phyloP scores from a whole-genome alignment of 2,888 invertebrate genomes.

The Anaspis maculata region DNA sequence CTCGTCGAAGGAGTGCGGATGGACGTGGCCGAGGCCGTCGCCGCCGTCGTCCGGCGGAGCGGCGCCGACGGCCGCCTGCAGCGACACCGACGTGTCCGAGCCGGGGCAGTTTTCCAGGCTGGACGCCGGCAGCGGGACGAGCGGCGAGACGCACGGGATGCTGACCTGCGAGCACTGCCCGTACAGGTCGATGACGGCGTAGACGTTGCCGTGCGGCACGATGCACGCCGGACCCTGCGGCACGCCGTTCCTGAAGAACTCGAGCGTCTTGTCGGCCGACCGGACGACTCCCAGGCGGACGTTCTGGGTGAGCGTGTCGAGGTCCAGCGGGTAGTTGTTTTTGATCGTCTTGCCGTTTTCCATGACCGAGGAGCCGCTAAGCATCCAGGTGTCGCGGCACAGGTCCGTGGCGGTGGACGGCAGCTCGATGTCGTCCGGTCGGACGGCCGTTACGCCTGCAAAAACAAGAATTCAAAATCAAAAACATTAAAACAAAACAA shows the following conservation, averaged over 20 bases:
- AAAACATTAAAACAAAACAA: slow-evolving; percentile 4
- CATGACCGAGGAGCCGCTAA: slow-evolving; percentile 88
- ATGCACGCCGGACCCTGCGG: slow-evolving; percentile 81
- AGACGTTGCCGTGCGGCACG: slow-evolving; percentile 70
- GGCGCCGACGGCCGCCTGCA: slow-evolving; percentile 32
- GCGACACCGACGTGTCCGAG: slow-evolving; percentile 38
- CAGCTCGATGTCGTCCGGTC: slow-evolving; percentile 80
- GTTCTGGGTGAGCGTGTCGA: slow-evolving; percentile 72
- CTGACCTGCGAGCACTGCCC: slow-evolving; percentile 90
- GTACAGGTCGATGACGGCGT: slow-evolving; percentile 91
- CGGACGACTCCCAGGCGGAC: slow-evolving; percentile 83
- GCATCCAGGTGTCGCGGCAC: slow-evolving; percentile 84
- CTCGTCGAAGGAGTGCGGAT: slow-evolving; percentile 48
- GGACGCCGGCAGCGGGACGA: slow-evolving; percentile 28
- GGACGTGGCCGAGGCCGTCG: slow-evolving; percentile 31
- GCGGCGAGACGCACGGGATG: slow-evolving; percentile 35
- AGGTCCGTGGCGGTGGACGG: slow-evolving; percentile 89
- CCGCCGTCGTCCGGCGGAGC: slow-evolving; percentile 27
- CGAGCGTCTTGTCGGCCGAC: slow-evolving; percentile 72
- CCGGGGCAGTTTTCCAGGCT: slow-evolving; percentile 29
- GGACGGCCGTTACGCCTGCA: slow-evolving; percentile 78
- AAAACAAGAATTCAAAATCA: slow-evolving; percentile 2
- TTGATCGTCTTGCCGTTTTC: slow-evolving; percentile 79
- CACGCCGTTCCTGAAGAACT: slow-evolving; percentile 79
- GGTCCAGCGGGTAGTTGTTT: slow-evolving; percentile 76